Evolutionary conservation across 53 echinoderm and acorn worm genomes (phyloP).

Genomic region (Mesocentrotus franciscanus): DNA sequence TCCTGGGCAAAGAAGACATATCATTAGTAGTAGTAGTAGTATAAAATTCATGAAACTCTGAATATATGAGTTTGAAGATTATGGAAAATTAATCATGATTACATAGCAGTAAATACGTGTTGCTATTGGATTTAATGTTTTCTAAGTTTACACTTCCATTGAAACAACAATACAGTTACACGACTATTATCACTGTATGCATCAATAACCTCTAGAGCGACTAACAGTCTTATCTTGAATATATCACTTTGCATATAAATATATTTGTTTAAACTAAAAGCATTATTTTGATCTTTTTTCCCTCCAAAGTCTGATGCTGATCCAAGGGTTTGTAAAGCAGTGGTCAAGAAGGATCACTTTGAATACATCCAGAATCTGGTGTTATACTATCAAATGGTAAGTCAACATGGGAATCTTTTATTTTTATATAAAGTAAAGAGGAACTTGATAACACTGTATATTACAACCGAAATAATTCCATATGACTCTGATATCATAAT

Average conservation of each 20-base stretch:
- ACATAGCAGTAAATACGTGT: too few relatives aligned
- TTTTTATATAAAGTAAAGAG: neutral
- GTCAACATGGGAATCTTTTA: neutral
- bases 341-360: constrained; percentile 80
- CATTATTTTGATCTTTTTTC: neutral
- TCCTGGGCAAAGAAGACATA: too few relatives aligned
- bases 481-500: neutral
- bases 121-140: too few relatives aligned
- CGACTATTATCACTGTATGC: neutral
- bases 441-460: neutral
- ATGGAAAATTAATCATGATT: too few relatives aligned
- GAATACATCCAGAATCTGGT: constrained; percentile 82
- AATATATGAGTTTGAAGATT: too few relatives aligned
- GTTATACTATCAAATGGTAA: constrained; percentile 98
- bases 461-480: neutral
- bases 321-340: constrained; percentile 85
- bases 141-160: neutral
- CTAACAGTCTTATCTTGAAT: neutral
- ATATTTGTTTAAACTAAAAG: too few relatives aligned
- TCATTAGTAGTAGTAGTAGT: too few relatives aligned
- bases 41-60: too few relatives aligned
- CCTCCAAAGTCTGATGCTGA: constrained; percentile 84
- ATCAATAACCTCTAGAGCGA: neutral
- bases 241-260: neutral
- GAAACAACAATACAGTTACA: neutral